A percentile compares a stretch with the other conserved stretches of the same genome.
These are phyloP conservation scores for Zygogramma bicolorata DNA, from an alignment of 2,888 invertebrate genomes.

Conservation along the genomic window DNA sequence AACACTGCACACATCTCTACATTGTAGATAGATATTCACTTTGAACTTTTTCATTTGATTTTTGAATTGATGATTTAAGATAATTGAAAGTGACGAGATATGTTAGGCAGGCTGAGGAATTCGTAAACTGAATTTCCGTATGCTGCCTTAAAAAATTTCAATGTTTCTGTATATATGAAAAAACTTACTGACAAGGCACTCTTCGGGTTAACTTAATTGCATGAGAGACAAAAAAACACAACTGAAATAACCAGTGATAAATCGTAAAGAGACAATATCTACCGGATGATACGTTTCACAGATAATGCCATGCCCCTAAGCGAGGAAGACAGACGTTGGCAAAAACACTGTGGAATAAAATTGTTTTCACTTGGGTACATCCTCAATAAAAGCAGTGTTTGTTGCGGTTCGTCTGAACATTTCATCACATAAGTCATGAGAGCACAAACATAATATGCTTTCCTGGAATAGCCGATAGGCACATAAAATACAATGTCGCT, in stretches of 20 bases:
- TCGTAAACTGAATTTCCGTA: no score
- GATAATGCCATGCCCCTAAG: not conserved
- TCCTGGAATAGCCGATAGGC: slow-evolving; percentile 29
- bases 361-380: not conserved
- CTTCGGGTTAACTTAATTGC: not conserved
- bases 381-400: not conserved
- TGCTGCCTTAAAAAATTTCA: no score
- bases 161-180: no score
- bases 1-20: no score
- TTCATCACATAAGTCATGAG: not conserved
- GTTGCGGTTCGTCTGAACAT: not conserved
- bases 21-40: no score
- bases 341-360: not conserved
- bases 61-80: no score
- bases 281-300: not conserved
- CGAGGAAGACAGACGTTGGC: not conserved
- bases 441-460: slow-evolving; percentile 25
- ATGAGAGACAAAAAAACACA: not conserved
- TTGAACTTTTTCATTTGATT: no score
- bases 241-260: not conserved
- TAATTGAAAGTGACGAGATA: no score
- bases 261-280: not conserved
- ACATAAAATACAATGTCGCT: slow-evolving; percentile 29
- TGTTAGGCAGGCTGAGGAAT: no score
- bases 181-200: no score